Base-by-base conservation (phyloP, 2,797 vertebrate genomes). In the Tragelaphus eurycerus region DNA sequence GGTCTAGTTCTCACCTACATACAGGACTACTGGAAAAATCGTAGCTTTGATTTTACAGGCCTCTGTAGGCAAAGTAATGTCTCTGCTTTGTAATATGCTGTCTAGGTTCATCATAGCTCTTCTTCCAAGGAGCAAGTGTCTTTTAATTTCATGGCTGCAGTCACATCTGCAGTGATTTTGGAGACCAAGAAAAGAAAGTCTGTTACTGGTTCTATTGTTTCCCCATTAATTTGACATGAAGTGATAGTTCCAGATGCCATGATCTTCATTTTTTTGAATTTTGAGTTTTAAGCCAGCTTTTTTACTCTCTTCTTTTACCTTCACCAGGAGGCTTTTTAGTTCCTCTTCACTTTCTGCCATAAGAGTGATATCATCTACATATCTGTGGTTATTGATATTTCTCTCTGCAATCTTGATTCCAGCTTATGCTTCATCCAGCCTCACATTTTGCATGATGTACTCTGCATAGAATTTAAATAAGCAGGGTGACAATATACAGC, bases 1-100 rank as follows among this genome's bases (percentile, higher is more conserved):
- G 21, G 67, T 71, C 67, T 38, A 38, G 10, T 71, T 71, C 34
- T 71, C 34, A 38, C 34, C 19, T 23, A 71, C 2, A 71, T 13
- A 71, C 34, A 71, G 34, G 67, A 38, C 34, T 71, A 71, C 19
- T 38, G 34, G 67, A 71, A 71, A 71, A 71, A 71, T 5, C 0
- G 0, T 71, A 38, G 34, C 67, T 71, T 71, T 71, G 67, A 71
- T 34, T 38, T 71, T 71, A 38, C 0, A 1, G 34, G 19, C 67
- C 34, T 71, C 38, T 71, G 10, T 38, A 71, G 34, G 34, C 67
- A 71, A 71, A 71, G 34, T 38, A 71, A 71, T 23, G 67, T 71
- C 10, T 71, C 34, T 71, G 34, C 34, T 71, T 38, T 71, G 19
- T 71, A 71, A 71, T 71, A 23, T 71, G 67, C 19, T 23, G 10